A percentile compares a stretch with the other conserved stretches of the same genome.
These are phyloP conservation scores for Decapterus maruadsi DNA, from an alignment of 2,797 vertebrate species.

Conservation along the genomic window DNA sequence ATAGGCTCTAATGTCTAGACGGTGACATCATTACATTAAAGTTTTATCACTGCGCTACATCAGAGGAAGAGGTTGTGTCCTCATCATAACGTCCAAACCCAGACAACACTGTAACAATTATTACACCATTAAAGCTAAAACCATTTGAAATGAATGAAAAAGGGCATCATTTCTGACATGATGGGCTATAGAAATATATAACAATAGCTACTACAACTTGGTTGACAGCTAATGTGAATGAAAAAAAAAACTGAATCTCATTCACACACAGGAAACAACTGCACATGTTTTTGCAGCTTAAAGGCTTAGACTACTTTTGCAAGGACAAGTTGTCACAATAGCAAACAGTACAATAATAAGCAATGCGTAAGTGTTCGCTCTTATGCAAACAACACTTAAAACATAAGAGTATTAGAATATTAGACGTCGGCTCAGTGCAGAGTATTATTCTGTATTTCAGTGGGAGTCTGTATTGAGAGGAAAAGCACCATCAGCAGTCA, in stretches of 20 bases:
- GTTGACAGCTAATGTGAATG: background rate
- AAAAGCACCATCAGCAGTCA: slow-evolving; percentile 44
- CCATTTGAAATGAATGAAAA: background rate
- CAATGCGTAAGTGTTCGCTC: background rate
- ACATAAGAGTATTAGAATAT: background rate
- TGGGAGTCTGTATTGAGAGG: slow-evolving; percentile 29
- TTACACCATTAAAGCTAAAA: background rate
- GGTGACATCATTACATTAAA: slow-evolving; percentile 64
- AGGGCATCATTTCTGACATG: too few relatives aligned
- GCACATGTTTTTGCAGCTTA: background rate
- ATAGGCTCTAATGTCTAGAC: slow-evolving; percentile 40
- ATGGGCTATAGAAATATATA: background rate
- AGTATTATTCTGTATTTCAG: slow-evolving; percentile 20
- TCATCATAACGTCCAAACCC: background rate
- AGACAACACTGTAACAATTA: background rate
- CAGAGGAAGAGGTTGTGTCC: background rate
- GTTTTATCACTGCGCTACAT: slow-evolving; percentile 32
- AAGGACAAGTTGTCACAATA: background rate
- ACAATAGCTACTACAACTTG: background rate
- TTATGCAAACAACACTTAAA: too few relatives aligned
- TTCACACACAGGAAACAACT: background rate
- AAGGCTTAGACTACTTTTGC: background rate
- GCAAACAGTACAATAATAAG: background rate
- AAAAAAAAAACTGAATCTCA: background rate
- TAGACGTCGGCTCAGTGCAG: background rate